Conservation (phyloP, 2,113 vertebrate species). For the Glareola pratincola region DNA sequence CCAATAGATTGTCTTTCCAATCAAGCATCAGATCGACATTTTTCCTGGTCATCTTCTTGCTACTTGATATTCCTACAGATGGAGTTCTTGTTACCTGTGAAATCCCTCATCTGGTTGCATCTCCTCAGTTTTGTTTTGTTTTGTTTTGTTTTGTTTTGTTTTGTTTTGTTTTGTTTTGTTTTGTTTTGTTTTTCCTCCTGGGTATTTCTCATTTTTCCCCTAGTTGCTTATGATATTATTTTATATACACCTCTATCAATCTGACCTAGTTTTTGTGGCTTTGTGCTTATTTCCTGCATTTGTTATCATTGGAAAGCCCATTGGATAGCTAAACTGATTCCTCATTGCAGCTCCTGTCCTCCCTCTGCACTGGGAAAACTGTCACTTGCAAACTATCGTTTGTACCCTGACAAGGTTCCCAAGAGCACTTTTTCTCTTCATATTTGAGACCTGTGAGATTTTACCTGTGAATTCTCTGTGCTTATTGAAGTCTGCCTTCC, state of each 20-base stretch:
- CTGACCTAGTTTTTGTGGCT: not conserved
- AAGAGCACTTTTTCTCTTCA: not conserved
- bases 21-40: not conserved
- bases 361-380: not conserved
- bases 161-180: not conserved
- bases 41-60: not conserved
- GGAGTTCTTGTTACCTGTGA: not conserved
- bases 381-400: not conserved
- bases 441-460: not conserved
- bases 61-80: not conserved
- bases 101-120: not conserved
- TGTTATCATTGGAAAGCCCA: not conserved
- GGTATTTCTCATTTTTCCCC: not conserved
- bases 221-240: not conserved
- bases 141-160: not conserved
- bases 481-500: not conserved
- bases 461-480: not conserved
- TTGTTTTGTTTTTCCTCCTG: rapidly evolving
- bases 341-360: not conserved
- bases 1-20: not conserved
- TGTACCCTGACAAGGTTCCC: not conserved
- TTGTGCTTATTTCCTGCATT: not conserved
- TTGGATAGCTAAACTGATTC: not conserved
- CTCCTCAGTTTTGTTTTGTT: not conserved
- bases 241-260: not conserved